Base-by-base conservation (phyloP, 1,140 invertebrate genomes). In the Diuraphis noxia region DNA sequence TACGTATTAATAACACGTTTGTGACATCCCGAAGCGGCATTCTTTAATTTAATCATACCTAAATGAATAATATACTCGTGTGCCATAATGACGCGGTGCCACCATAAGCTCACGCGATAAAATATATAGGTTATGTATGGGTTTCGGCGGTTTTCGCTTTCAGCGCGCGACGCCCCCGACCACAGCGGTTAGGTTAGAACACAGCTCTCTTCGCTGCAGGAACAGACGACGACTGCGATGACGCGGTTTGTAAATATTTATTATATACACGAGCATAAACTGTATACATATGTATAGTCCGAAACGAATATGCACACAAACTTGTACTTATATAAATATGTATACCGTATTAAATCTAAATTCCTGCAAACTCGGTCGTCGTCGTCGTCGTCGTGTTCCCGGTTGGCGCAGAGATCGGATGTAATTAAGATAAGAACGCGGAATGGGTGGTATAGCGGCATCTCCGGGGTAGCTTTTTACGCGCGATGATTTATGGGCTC, bases 341-440 rank as follows among this genome's bases (percentile, higher is more conserved):
- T 41, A 41, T 10, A 34, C n/a, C n/a, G 52, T 72, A 63, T 77
- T 89, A 77, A 89, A 77, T 77, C 72, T 52, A 49, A 91, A 91
- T 52, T 40, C 89, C 89, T n/a, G n/a, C n/a, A 25, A 86, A 49
- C 85, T 86, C 34, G 34, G 43, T 36, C 43, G 52, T 30, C 52
- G 52, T 30, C 38, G 34, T 49, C 46, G 43, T 46, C 43, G n/a
- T 86, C 84, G 49, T 63, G 49, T 88, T 63, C 49, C 86, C 49
- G 84, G 43, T 86, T 49, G 84, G 85, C 43, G 46, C n/a, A n/a
- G 41, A 38, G 77, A 36, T 77, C 77, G 89, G 89, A 91, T 91
- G 89, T 91, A 91, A 91, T 91, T 91, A 91, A 91, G 89, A 91
- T 91, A 91, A 91, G 89, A 91, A 91, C 89, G 40, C 77, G 89